Percentiles rank a stretch among this genome's conserved stretches.
Evolutionary conservation across 1,140 invertebrate species (phyloP).

Genomic region (Psix sp.): DNA sequence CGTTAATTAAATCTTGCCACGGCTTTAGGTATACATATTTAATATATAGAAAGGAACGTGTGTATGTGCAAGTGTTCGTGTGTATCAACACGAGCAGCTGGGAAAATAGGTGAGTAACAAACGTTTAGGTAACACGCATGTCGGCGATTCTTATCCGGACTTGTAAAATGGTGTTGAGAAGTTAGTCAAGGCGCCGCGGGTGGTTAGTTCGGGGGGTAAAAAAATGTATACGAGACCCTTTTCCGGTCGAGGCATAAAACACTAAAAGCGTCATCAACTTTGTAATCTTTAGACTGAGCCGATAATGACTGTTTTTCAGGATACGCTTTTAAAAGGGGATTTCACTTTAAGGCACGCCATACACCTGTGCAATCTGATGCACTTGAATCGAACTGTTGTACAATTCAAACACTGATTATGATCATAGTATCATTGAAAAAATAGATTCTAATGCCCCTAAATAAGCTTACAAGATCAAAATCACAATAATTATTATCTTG

Average conservation of each 20-base stretch:
- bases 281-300: slow-evolving; percentile 39
- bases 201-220: slow-evolving; percentile 38
- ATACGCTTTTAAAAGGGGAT: slow-evolving; percentile 35
- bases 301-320: slow-evolving; percentile 50
- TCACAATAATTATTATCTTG: too few relatives aligned
- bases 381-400: slow-evolving; percentile 6
- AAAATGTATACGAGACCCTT: slow-evolving; percentile 40
- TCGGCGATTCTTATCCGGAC: slow-evolving; percentile 49
- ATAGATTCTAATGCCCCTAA: neutral
- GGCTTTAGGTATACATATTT: slow-evolving; percentile 29
- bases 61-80: neutral
- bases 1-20: slow-evolving; percentile 41
- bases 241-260: slow-evolving; percentile 47
- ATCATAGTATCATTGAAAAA: neutral
- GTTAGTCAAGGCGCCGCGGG: slow-evolving; percentile 52
- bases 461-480: neutral
- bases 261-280: slow-evolving; percentile 52
- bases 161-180: slow-evolving; percentile 57
- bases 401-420: neutral
- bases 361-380: slow-evolving; percentile 11
- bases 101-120: slow-evolving; percentile 48
- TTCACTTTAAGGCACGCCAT: slow-evolving; percentile 14
- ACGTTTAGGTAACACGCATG: slow-evolving; percentile 59
- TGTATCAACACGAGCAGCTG: neutral
- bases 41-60: slow-evolving; percentile 6